Evolutionary conservation across 2,888 invertebrate genomes (phyloP).

Genomic region (Euphydryas editha): DNA sequence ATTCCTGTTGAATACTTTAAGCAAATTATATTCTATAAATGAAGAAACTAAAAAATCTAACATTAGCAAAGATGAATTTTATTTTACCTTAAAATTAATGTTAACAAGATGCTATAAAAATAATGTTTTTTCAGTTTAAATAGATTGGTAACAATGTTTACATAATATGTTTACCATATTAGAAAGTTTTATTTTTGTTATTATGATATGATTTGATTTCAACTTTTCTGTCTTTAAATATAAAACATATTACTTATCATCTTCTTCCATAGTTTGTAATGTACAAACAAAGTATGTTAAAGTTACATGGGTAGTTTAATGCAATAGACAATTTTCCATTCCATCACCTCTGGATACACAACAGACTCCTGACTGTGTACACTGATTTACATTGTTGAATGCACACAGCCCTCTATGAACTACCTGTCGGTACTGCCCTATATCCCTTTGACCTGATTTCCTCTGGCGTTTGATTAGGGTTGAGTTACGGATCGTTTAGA

Average conservation of each 20-base stretch:
- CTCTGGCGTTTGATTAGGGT: conserved; percentile 44
- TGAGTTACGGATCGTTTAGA: conserved; percentile 31
- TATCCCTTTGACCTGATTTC: conserved; percentile 64
- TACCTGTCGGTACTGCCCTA: conserved; percentile 56
- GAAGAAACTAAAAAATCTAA: too few relatives aligned
- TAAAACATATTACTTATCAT: conserved; percentile 14
- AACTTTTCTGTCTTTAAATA: not conserved
- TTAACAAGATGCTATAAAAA: too few relatives aligned
- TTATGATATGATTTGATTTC: too few relatives aligned
- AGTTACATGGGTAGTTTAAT: conserved; percentile 47
- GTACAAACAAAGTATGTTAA: conserved; percentile 14
- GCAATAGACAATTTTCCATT: conserved; percentile 64
- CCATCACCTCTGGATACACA: conserved; percentile 56
- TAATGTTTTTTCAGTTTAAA: too few relatives aligned
- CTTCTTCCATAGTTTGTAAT: conserved; percentile 12
- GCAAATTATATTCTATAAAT: too few relatives aligned
- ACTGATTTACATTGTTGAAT: conserved; percentile 59
- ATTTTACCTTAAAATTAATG: too few relatives aligned
- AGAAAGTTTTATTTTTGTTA: too few relatives aligned
- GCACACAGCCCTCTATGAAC: conserved; percentile 61
- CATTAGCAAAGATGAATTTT: too few relatives aligned
- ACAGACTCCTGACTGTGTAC: conserved; percentile 47
- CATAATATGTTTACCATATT: too few relatives aligned
- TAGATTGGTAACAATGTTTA: too few relatives aligned
- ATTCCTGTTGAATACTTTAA: too few relatives aligned